A percentile compares a stretch with the other conserved stretches of the same genome.
These are phyloP conservation scores for Phainopepla nitens DNA, from an alignment of 2,113 vertebrate species.

Conservation along the genomic window DNA sequence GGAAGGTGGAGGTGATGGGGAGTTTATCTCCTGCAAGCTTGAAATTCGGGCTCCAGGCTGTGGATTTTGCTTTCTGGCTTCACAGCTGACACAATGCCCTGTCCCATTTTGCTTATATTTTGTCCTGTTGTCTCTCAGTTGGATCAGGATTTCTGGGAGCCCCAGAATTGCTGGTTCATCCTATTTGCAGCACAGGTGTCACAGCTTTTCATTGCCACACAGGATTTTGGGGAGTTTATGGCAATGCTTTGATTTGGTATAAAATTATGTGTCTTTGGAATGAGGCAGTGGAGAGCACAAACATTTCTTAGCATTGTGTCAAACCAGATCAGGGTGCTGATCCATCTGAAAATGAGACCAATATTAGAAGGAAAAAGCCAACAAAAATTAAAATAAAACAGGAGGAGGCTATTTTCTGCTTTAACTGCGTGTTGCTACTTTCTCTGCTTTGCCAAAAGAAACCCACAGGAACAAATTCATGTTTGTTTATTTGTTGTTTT, in stretches of 20 bases:
- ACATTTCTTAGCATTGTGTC: neutral
- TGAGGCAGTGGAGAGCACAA: neutral
- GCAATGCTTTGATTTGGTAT: neutral
- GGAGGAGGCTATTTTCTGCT: neutral
- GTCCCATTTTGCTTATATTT: neutral
- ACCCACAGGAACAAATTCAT: neutral
- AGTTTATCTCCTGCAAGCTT: neutral
- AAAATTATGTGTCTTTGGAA: neutral
- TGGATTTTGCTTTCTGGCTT: neutral
- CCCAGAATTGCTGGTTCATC: neutral
- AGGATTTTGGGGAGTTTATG: neutral
- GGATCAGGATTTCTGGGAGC: neutral
- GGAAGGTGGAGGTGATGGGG: neutral
- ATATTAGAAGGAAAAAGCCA: neutral
- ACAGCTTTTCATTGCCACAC: fast-evolving
- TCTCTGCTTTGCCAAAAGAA: neutral
- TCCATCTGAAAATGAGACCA: neutral
- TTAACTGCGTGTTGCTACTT: neutral
- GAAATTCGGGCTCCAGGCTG: neutral
- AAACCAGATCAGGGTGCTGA: neutral
- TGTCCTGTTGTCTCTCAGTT: neutral
- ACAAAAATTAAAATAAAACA: neutral
- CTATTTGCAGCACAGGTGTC: neutral
- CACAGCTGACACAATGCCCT: fast-evolving
- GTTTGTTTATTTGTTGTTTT: neutral